These are phyloP conservation scores for Emmelina monodactyla DNA, from an alignment of 2,888 invertebrate genomes.

Conservation along the genomic window DNA sequence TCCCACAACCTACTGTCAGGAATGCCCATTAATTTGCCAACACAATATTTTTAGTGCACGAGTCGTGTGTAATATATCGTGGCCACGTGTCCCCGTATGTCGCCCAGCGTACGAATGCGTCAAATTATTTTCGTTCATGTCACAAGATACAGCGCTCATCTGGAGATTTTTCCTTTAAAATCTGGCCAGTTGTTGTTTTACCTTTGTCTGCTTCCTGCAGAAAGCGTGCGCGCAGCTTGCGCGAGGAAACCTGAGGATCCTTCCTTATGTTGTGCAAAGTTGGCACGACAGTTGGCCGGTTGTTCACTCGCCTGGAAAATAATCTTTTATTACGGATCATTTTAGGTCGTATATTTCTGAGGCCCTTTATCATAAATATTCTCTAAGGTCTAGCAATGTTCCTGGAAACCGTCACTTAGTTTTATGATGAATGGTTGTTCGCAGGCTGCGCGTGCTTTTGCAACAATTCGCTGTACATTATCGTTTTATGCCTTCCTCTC, in stretches of 20 bases:
- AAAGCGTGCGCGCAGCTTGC: slow-evolving; percentile 20
- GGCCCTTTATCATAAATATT: too few relatives aligned
- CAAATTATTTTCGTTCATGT: slow-evolving; percentile 66
- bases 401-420: too few relatives aligned
- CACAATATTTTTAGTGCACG: slow-evolving; percentile 67
- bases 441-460: too few relatives aligned
- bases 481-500: too few relatives aligned
- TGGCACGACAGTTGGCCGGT: background rate
- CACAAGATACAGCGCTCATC: slow-evolving; percentile 64
- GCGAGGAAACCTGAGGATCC: background rate
- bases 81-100: slow-evolving; percentile 65
- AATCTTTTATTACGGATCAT: too few relatives aligned
- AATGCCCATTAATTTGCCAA: slow-evolving; percentile 68
- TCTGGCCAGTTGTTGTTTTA: slow-evolving; percentile 49
- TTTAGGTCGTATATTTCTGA: too few relatives aligned
- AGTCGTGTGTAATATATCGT: slow-evolving; percentile 65
- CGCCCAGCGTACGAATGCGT: slow-evolving; percentile 61
- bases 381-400: too few relatives aligned
- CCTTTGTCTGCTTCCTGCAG: slow-evolving; percentile 44
- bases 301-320: slow-evolving; percentile 3
- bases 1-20: slow-evolving; percentile 62
- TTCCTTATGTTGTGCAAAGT: background rate
- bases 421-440: too few relatives aligned
- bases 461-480: too few relatives aligned
- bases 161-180: slow-evolving; percentile 63